Evolutionary conservation across 1,140 invertebrate genomes (phyloP), one percentile per base, ranked within the genome.

Genomic region (Lepidostoma basale): DNA sequence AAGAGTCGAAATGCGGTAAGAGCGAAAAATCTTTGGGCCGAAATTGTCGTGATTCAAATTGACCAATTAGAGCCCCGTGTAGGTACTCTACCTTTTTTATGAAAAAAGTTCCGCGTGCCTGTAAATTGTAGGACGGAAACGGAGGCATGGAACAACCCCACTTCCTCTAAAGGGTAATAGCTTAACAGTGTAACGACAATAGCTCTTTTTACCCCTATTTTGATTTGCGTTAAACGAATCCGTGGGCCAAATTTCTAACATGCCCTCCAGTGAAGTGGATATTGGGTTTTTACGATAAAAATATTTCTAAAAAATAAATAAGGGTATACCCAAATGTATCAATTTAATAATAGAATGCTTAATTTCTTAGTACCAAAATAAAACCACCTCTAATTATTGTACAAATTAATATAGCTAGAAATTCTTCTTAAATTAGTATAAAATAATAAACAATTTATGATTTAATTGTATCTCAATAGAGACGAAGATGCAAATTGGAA

Each of bases 31-130:
- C 33, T 16, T 20, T 14, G 18, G 26, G 6, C 30, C 26, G 16
- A 33, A 56, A 56, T 56, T 18, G 52, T 20, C 14, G 52, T 30
- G 26, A 56, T 56, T 56, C 26, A 56, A 56, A 56, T 56, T 56
- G 52, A 30, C 52, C 52, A 56, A 56, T 56, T 56, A 56, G 18
- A 20, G 26, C n/a, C 18, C 26, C n/a, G 14, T n/a, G n/a, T 2
- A 3, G 16, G 16, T 23, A 22, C 22, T 22, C 23, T 3, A 3
- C 42, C 22, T 45, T 45, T 49, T 22, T 8, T 2, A n/a, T 22
- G 26, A 20, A 36, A 56, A 56, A 56, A 56, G 52, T 33, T 18
- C 52, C 36, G 52, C 52, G 52, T 56, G 52, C 30, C 36, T 56
- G 52, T 20, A 56, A 56, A 33, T 33, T 56, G 44, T 22, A 16